Evolutionary conservation across 1,140 invertebrate species (phyloP), one percentile per base, ranked within the genome.

Genomic region (Onthophagus taurus): DNA sequence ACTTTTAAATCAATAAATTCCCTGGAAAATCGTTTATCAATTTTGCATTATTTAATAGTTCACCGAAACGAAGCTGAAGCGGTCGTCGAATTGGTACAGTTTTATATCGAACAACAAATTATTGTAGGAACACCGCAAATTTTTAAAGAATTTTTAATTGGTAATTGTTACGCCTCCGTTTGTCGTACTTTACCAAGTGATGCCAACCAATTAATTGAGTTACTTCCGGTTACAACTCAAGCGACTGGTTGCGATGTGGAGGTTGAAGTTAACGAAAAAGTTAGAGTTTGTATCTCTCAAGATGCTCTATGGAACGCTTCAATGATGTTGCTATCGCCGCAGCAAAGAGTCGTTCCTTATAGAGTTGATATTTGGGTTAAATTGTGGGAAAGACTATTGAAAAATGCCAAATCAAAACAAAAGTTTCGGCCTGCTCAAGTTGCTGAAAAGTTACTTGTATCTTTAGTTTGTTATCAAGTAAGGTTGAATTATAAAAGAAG

Each of bases 311-410:
- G 81, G 72, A 85, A 86, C 51, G 83, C 82, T 12, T 77, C 78
- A 4, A 85, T 85, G 54, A 86, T 88, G 78, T 66, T 90, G 13
- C 65, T 90, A 17, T 83, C 84, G 1, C 85, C 84, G 1, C 77
- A 85, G 33, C 85, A 89, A 57, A 71, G 86, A 38, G 68, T 89
- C 14, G 74, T 81, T 18, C 84, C 85, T 35, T 87, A 87, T 61
- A 68, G 78, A 42, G 76, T 76, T 31, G 86, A 90, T 59, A 74
- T 86, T 33, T 90, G 85, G 85, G 87, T 83, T 6, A 72, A 77
- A 49, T 60, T 90, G 17, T 89, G 84, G 83, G 79, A 83, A 41
- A 72, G 77, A 45, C 67, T 85, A 6, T 63, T 64, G 17, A 69
- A 68, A 57, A 67, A 63, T 43, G 70, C 70, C 39, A 72, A 73